phyloP scores from a whole-genome alignment of 2,797 vertebrate species.

The Salmo trutta region DNA sequence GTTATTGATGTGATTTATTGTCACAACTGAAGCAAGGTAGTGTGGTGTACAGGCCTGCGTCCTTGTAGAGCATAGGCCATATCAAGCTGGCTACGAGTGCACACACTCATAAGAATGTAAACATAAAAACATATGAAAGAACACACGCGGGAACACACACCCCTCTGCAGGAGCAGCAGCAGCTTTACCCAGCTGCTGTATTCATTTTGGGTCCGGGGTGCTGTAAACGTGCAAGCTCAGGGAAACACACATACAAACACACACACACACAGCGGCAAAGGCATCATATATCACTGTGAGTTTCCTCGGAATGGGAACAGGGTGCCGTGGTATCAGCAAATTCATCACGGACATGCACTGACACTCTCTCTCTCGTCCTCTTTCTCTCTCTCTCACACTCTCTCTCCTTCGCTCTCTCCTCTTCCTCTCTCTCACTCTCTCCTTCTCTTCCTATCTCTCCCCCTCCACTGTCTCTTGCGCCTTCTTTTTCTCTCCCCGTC shows the following conservation, averaged over 20 bases:
- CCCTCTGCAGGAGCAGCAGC: too few relatives aligned
- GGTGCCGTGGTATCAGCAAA: constrained; percentile 57
- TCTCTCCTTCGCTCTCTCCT: neutral
- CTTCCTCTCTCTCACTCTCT: neutral
- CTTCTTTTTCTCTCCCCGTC: neutral
- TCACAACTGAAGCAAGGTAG: neutral
- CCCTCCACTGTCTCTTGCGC: neutral
- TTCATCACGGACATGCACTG: constrained; percentile 52
- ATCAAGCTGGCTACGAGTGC: neutral
- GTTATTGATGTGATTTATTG: neutral
- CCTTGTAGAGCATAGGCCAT: neutral
- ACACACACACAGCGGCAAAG: constrained; percentile 40
- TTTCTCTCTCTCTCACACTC: neutral
- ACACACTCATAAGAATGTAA: constrained; percentile 2
- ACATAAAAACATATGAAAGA: neutral
- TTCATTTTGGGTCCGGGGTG: constrained; percentile 2
- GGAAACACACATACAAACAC: constrained; percentile 10
- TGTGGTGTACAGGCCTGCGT: too few relatives aligned
- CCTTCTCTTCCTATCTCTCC: neutral
- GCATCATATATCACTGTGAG: constrained; percentile 54
- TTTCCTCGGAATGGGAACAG: constrained; percentile 51
- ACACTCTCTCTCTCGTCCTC: neutral
- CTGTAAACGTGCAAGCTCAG: constrained; percentile 25
- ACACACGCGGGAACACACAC: too few relatives aligned
- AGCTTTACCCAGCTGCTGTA: constrained; percentile 5